Percentiles rank a stretch among this genome's conserved stretches.
These are phyloP conservation scores for Tetragnatha versicolor DNA, from an alignment of 1,140 invertebrate genomes.

Conservation along the genomic window DNA sequence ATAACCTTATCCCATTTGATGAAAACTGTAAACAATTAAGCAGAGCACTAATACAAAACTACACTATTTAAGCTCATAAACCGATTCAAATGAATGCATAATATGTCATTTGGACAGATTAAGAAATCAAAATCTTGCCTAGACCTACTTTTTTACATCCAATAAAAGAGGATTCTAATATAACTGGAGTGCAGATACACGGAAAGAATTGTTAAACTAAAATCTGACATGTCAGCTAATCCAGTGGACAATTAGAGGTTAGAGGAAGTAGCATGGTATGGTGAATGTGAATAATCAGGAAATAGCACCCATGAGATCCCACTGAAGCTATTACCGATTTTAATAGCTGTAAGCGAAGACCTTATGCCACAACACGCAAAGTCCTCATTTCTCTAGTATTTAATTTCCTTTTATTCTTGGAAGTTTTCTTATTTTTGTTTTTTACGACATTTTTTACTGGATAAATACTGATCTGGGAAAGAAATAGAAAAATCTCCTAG, in stretches of 20 bases:
- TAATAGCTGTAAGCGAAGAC: conserved; percentile 35
- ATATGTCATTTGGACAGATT: no score
- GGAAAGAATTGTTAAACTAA: not conserved
- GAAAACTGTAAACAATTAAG: no score
- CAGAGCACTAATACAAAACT: no score
- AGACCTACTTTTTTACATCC: no score
- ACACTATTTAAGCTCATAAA: no score
- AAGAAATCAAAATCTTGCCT: no score
- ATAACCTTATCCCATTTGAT: no score
- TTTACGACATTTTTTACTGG: not conserved
- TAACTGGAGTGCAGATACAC: not conserved
- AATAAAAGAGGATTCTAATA: not conserved
- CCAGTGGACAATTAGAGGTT: conserved; percentile 38
- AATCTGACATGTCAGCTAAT: conserved; percentile 42
- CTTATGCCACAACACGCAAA: conserved; percentile 33
- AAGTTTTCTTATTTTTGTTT: not conserved
- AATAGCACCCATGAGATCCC: conserved; percentile 34
- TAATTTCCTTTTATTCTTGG: conserved; percentile 34
- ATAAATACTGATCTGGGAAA: not conserved
- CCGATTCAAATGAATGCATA: no score
- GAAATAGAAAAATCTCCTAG: not conserved
- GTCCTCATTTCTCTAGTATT: conserved; percentile 32
- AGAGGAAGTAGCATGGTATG: conserved; percentile 11
- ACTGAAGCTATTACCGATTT: conserved; percentile 39
- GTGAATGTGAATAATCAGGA: conserved; percentile 43